A percentile compares a stretch with the other conserved stretches of the same genome.
Conservation (phyloP, 2,888 invertebrate genomes). For the Cancer borealis region DNA sequence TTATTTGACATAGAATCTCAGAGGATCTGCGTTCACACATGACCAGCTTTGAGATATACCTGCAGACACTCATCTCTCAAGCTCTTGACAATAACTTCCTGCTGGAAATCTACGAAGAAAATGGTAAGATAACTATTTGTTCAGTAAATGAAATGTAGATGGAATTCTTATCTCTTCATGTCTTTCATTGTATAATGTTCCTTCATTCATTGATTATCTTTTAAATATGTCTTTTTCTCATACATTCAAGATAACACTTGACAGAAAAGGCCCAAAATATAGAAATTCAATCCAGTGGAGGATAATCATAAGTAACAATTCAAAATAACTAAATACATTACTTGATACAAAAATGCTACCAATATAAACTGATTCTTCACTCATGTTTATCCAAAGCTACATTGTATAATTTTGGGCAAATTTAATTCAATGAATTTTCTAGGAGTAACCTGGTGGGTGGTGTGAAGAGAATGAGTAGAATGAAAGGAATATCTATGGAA, state of each 20-base stretch:
- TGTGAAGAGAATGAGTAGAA: too few species aligned
- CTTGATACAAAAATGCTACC: too few species aligned
- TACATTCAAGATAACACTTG: not conserved
- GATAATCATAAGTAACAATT: not conserved
- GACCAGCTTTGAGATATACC: slow-evolving; percentile 94
- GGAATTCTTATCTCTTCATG: not conserved
- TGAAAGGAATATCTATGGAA: too few species aligned
- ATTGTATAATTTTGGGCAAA: too few species aligned
- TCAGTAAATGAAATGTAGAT: not conserved
- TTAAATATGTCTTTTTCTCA: not conserved
- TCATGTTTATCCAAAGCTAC: too few species aligned
- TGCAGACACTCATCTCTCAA: slow-evolving; percentile 94
- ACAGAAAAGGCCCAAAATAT: not conserved
- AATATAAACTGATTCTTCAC: too few species aligned
- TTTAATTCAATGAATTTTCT: too few species aligned
- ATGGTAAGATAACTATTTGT: slow-evolving; percentile 84
- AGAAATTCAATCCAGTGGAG: not conserved
- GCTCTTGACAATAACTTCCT: slow-evolving; percentile 93
- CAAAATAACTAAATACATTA: too few species aligned
- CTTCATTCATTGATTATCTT: not conserved
- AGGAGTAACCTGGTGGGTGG: too few species aligned
- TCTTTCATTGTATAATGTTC: not conserved
- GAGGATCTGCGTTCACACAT: slow-evolving; percentile 82
- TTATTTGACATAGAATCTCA: slow-evolving; percentile 69
- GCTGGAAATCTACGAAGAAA: slow-evolving; percentile 92